phyloP scores from a whole-genome alignment of 2,797 vertebrate species.

The Coregonus sp. region DNA sequence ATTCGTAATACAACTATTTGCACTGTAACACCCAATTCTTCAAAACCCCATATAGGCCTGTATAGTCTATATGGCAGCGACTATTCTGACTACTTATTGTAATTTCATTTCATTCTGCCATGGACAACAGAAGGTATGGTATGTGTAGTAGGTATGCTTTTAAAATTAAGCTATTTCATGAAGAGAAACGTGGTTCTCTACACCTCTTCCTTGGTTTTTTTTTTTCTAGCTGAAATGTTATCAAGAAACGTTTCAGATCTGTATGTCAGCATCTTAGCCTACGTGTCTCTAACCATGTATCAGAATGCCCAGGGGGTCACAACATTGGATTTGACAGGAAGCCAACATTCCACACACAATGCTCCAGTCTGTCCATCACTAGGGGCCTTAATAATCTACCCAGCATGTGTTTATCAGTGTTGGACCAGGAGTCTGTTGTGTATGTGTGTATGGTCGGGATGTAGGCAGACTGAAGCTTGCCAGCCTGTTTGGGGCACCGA shows the following conservation, averaged over 20 bases:
- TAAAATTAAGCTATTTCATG: neutral
- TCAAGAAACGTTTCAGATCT: constrained; percentile 24
- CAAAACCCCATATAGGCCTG: neutral
- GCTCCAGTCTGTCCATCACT: constrained; percentile 59
- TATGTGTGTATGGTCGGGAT: too few relatives aligned
- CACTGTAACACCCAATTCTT: too few relatives aligned
- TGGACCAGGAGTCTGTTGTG: constrained; percentile 69
- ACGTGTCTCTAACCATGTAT: constrained; percentile 71
- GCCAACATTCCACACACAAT: constrained; percentile 64
- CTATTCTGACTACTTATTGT: neutral
- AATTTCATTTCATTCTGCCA: neutral
- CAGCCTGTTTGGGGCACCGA: too few relatives aligned
- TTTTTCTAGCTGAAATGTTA: neutral
- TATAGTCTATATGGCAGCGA: neutral
- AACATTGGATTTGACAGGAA: constrained; percentile 60
- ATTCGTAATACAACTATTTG: too few relatives aligned
- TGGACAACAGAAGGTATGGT: neutral
- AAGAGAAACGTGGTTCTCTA: neutral
- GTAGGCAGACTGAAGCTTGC: too few relatives aligned
- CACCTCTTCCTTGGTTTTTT: neutral
- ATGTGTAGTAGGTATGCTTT: neutral
- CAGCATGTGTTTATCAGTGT: constrained; percentile 79
- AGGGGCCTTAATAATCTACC: constrained; percentile 75
- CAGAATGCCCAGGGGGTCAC: constrained; percentile 58
- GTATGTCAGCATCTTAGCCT: constrained; percentile 63